Percentiles rank a stretch among this genome's conserved stretches.
These are phyloP conservation scores for Arrhopalites spinosus DNA, from an alignment of 2,888 invertebrate species.

Conservation along the genomic window DNA sequence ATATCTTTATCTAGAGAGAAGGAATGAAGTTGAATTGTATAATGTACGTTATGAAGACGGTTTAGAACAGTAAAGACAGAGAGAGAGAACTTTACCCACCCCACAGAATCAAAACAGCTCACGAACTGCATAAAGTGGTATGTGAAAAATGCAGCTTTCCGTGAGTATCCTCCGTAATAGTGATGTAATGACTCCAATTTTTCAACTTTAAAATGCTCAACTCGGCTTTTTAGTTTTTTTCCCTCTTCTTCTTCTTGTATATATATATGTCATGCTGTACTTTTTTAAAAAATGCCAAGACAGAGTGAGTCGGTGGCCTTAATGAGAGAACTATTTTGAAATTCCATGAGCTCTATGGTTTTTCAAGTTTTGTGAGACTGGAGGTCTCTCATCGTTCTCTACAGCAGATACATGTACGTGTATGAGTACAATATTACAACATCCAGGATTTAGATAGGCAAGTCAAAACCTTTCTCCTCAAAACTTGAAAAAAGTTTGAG, in stretches of 20 bases:
- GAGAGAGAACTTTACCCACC: slow-evolving; percentile 7
- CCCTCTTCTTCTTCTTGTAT: background rate
- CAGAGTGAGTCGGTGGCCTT: background rate
- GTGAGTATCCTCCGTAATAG: slow-evolving; percentile 45
- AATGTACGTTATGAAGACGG: no score
- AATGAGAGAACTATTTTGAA: slow-evolving; percentile 11
- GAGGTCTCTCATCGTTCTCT: no score
- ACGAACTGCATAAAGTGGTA: slow-evolving; percentile 35
- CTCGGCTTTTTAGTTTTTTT: background rate
- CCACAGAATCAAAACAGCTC: slow-evolving; percentile 32
- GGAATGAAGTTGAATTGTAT: background rate
- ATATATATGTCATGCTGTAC: background rate
- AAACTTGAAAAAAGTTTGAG: no score
- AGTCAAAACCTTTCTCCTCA: no score
- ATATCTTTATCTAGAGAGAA: slow-evolving; percentile 8
- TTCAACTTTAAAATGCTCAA: slow-evolving; percentile 24
- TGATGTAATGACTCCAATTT: slow-evolving; percentile 49
- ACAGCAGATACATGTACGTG: no score
- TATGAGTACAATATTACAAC: no score
- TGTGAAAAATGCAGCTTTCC: slow-evolving; percentile 43
- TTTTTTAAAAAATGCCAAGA: background rate
- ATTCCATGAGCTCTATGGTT: slow-evolving; percentile 6
- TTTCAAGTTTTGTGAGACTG: background rate
- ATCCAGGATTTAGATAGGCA: no score
- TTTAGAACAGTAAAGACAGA: no score